A percentile compares a stretch with the other conserved stretches of the same genome.
Conservation (phyloP, 2,797 vertebrate genomes). For the Clamator glandarius region DNA sequence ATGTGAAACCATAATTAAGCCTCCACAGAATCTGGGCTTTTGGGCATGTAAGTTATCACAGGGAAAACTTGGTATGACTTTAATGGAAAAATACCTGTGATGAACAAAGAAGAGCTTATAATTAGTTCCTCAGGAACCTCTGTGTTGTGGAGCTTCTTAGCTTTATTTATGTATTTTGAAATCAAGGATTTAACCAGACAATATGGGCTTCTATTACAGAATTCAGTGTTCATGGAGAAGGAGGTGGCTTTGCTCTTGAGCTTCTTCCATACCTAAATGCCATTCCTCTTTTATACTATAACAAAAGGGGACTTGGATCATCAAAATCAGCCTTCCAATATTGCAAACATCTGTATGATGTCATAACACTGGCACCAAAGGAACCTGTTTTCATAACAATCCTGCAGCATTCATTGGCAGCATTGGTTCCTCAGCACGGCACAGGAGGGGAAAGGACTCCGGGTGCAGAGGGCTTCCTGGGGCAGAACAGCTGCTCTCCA, state of each 20-base stretch:
- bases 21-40: slow-evolving; percentile 27
- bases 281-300: background rate
- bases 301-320: background rate
- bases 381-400: background rate
- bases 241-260: background rate
- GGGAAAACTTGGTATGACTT: slow-evolving; percentile 22
- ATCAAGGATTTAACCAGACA: background rate
- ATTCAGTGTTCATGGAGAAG: background rate
- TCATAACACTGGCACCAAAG: too few species aligned
- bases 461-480: background rate
- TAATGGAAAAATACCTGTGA: background rate
- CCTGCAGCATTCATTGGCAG: background rate
- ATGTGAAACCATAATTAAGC: slow-evolving; percentile 50
- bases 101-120: slow-evolving; percentile 11
- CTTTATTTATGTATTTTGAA: background rate
- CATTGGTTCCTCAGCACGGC: background rate
- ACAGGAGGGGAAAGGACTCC: background rate
- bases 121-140: background rate
- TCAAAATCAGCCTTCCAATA: background rate
- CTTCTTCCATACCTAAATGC: background rate
- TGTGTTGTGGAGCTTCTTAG: background rate
- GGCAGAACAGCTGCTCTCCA: background rate
- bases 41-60: slow-evolving; percentile 21
- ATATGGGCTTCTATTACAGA: background rate
- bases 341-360: background rate